Evolutionary conservation across 2,888 invertebrate species (phyloP).

Genomic region (Aleiodes leptofemur): DNA sequence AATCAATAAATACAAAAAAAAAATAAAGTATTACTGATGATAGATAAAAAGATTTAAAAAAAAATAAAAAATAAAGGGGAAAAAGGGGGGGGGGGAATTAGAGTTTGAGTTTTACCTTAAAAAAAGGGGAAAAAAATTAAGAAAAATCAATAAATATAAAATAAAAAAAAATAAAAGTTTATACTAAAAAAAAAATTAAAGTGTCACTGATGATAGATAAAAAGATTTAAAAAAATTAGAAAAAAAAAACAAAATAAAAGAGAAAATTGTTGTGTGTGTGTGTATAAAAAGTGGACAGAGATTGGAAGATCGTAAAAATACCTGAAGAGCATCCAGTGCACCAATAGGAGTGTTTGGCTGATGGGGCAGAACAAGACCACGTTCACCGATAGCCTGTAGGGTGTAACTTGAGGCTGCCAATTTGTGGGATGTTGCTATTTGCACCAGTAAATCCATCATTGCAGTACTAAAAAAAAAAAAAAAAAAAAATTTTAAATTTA

Average conservation of each 20-base stretch:
- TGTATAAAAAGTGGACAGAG: slow-evolving; percentile 17
- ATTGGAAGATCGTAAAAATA: slow-evolving; percentile 56
- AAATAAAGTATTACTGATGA: no score
- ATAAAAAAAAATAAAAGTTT: no score
- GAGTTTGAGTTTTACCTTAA: no score
- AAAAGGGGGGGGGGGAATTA: no score
- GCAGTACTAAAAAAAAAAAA: slow-evolving; percentile 78
- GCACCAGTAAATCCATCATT: slow-evolving; percentile 87
- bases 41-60: no score
- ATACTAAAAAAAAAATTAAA: background rate
- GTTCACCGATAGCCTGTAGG: slow-evolving; percentile 80
- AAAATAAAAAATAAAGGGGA: slow-evolving; percentile 6
- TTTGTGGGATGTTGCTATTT: slow-evolving; percentile 82
- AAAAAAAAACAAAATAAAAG: slow-evolving; percentile 16
- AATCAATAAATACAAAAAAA: background rate
- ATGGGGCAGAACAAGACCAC: slow-evolving; percentile 80
- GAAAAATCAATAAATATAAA: no score
- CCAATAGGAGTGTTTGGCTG: slow-evolving; percentile 86
- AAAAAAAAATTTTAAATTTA: no score
- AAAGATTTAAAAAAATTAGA: background rate
- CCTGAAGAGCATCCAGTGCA: slow-evolving; percentile 77
- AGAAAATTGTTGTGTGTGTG: background rate
- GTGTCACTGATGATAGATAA: no score
- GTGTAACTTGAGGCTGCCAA: slow-evolving; percentile 82
- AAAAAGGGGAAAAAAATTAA: no score